Evolutionary conservation across 2,113 vertebrate species (phyloP).

Genomic region (Cervus canadensis): DNA sequence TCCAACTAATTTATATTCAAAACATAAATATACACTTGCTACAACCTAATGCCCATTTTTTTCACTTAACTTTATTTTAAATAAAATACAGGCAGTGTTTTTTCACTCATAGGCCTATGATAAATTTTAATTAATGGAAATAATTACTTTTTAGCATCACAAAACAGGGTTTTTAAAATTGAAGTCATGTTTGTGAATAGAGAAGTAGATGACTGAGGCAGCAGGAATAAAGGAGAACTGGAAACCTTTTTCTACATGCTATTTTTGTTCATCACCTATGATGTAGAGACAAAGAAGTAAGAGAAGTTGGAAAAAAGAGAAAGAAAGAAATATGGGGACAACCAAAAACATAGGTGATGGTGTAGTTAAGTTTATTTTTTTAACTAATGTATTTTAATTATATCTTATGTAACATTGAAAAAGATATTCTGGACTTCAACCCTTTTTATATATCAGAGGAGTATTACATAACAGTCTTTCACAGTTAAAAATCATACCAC

Average conservation of each 20-base stretch:
- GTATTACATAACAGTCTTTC: not conserved
- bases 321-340: constrained; percentile 16
- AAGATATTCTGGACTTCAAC: constrained; percentile 10
- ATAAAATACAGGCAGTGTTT: constrained; percentile 73
- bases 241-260: constrained; percentile 48
- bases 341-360: not conserved
- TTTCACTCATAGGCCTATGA: constrained; percentile 73
- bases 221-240: constrained; percentile 15
- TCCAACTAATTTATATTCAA: constrained; percentile 16
- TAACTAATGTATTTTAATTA: not conserved
- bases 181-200: constrained; percentile 48
- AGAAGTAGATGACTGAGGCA: constrained; percentile 52
- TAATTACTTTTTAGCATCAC: constrained; percentile 75
- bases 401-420: constrained; percentile 36
- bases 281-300: constrained; percentile 16
- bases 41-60: constrained; percentile 39
- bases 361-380: constrained; percentile 42
- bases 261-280: constrained; percentile 39
- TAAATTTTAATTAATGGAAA: constrained; percentile 73
- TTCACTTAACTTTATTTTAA: constrained; percentile 74
- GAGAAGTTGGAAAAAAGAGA: not conserved
- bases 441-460: not conserved
- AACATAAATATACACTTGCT: constrained; percentile 35
- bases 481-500: not conserved
- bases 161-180: constrained; percentile 74